Conservation (phyloP, 2,888 invertebrate genomes). For the Drosophila melanosoma region DNA sequence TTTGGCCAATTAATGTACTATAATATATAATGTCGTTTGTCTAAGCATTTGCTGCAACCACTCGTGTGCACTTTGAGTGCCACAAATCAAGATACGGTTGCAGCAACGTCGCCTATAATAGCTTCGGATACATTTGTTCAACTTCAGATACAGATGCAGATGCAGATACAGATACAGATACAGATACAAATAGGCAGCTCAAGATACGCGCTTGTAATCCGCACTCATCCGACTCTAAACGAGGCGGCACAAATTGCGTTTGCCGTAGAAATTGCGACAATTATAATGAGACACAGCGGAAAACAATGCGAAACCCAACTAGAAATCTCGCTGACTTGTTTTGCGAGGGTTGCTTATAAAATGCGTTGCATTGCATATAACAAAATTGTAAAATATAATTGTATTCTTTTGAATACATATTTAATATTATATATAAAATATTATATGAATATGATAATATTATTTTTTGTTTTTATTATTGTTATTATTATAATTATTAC, state of each 20-base stretch:
- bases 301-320: constrained; percentile 68
- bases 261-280: constrained; percentile 63
- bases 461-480: neutral
- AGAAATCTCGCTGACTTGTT: constrained; percentile 51
- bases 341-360: constrained; percentile 48
- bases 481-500: neutral
- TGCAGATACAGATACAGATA: neutral
- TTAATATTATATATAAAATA: neutral
- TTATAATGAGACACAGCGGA: constrained; percentile 68
- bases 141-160: constrained; percentile 29
- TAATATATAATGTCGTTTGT: constrained; percentile 42
- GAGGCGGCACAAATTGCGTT: constrained; percentile 74
- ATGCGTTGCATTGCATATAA: neutral
- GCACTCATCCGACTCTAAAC: constrained; percentile 48
- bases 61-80: constrained; percentile 13
- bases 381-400: neutral
- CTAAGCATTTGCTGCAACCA: constrained; percentile 28
- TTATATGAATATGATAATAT: neutral
- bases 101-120: neutral
- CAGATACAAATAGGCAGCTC: constrained; percentile 21
- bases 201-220: constrained; percentile 46
- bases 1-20: constrained; percentile 50
- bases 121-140: neutral
- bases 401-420: neutral
- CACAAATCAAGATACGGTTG: constrained; percentile 38